Percentiles rank a stretch among this genome's conserved stretches.
Conservation (phyloP, 2,888 invertebrate genomes). For the Neelides folsomi region DNA sequence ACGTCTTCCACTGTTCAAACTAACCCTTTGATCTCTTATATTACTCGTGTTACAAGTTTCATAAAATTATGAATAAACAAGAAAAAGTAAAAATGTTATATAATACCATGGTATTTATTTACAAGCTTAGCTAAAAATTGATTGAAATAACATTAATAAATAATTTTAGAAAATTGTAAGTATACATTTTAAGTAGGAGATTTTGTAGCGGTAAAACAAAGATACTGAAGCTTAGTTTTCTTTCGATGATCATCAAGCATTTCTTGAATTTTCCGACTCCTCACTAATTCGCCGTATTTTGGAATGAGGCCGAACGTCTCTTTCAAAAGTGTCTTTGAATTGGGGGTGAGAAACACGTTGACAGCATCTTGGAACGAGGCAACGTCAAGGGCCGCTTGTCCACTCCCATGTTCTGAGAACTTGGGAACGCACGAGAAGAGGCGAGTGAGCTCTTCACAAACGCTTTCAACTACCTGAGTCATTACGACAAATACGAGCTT, state of each 20-base stretch:
- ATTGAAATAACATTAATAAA: too few relatives aligned
- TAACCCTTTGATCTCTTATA: too few relatives aligned
- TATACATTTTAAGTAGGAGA: not conserved
- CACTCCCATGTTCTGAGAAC: slow-evolving; percentile 54
- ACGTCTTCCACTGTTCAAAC: too few relatives aligned
- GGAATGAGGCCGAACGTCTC: slow-evolving; percentile 71
- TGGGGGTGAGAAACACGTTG: slow-evolving; percentile 49
- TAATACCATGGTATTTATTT: too few relatives aligned
- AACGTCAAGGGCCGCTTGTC: slow-evolving; percentile 69
- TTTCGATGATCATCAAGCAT: slow-evolving; percentile 40
- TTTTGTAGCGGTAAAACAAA: slow-evolving; percentile 13
- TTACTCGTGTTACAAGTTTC: too few relatives aligned
- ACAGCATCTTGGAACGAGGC: slow-evolving; percentile 53
- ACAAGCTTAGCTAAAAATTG: too few relatives aligned
- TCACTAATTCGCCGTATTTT: slow-evolving; percentile 43
- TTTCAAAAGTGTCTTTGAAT: slow-evolving; percentile 59
- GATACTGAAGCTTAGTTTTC: slow-evolving; percentile 27
- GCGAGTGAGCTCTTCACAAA: slow-evolving; percentile 80
- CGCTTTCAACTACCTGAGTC: slow-evolving; percentile 70
- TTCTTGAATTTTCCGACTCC: slow-evolving; percentile 51
- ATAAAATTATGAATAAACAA: too few relatives aligned
- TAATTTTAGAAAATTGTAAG: too few relatives aligned
- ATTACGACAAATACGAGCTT: slow-evolving; percentile 49
- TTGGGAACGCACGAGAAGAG: slow-evolving; percentile 62
- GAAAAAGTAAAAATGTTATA: too few relatives aligned